These are phyloP conservation scores for Uria aalge DNA, from an alignment of 2,113 vertebrate species.

Conservation along the genomic window DNA sequence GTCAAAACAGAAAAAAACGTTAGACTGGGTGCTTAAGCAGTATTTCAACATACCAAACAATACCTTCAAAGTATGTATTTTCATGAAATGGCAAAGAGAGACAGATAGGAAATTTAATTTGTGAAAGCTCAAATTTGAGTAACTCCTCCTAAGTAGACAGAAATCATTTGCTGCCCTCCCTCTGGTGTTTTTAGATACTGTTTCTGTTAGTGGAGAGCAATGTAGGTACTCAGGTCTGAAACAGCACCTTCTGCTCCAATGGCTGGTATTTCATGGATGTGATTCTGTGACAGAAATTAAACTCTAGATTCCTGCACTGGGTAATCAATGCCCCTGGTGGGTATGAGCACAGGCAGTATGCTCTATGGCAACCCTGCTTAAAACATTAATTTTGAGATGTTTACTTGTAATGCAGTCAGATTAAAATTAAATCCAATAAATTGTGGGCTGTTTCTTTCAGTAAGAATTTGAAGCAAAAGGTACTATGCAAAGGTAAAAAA, in stretches of 20 bases:
- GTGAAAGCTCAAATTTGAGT: background rate
- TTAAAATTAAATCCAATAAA: background rate
- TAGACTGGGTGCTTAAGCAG: background rate
- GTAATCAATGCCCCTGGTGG: background rate
- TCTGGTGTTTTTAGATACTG: background rate
- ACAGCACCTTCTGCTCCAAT: accelerated
- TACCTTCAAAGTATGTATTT: background rate
- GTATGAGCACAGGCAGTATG: background rate
- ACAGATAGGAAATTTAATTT: background rate
- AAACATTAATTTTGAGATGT: background rate
- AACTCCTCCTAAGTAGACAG: background rate
- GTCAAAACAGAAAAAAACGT: constrained; percentile 48
- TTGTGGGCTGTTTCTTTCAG: background rate
- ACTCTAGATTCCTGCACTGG: background rate
- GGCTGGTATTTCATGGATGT: background rate
- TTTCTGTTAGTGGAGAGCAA: background rate
- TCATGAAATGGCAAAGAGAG: background rate
- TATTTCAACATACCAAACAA: background rate
- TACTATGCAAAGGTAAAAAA: background rate
- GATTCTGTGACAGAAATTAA: background rate
- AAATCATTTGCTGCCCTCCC: background rate
- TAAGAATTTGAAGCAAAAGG: background rate
- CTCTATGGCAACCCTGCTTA: background rate
- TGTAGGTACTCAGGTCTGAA: background rate
- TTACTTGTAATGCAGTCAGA: background rate